A percentile compares a stretch with the other conserved stretches of the same genome.
These are phyloP conservation scores for Laothoe populi DNA, from an alignment of 2,888 invertebrate genomes.

Conservation along the genomic window DNA sequence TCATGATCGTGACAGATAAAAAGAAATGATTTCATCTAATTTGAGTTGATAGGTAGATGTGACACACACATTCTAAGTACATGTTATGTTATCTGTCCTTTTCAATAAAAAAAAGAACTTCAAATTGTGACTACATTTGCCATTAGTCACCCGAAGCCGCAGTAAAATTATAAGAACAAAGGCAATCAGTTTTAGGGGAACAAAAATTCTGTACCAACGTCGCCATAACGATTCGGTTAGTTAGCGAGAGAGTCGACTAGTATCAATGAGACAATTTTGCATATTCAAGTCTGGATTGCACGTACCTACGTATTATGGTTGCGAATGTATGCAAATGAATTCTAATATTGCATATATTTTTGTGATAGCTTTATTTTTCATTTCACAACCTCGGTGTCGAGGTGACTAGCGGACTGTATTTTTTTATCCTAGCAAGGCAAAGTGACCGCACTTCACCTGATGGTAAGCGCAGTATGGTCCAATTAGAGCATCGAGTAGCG, in stretches of 20 bases:
- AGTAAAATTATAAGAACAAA: neutral
- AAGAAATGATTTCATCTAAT: too few species aligned
- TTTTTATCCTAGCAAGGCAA: too few species aligned
- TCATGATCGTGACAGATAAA: too few species aligned
- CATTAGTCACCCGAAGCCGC: neutral
- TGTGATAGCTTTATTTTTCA: neutral
- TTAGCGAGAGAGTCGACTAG: slow-evolving; percentile 7
- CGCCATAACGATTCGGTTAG: slow-evolving; percentile 12
- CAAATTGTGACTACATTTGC: neutral
- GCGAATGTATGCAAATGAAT: neutral
- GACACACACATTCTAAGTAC: neutral
- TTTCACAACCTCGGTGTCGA: too few species aligned
- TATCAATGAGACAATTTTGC: slow-evolving; percentile 21
- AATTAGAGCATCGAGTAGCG: too few species aligned
- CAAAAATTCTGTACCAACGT: neutral
- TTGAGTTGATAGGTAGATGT: too few species aligned
- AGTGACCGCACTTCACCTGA: too few species aligned
- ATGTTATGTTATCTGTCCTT: neutral
- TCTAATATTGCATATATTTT: neutral
- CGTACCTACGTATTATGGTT: neutral
- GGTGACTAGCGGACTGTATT: too few species aligned
- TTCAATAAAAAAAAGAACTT: neutral
- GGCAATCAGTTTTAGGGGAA: neutral
- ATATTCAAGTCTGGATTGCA: slow-evolving; percentile 17
- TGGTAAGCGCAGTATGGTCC: too few species aligned